phyloP scores from a whole-genome alignment of 2,888 invertebrate genomes.

The Agonopterix alstromeriana region DNA sequence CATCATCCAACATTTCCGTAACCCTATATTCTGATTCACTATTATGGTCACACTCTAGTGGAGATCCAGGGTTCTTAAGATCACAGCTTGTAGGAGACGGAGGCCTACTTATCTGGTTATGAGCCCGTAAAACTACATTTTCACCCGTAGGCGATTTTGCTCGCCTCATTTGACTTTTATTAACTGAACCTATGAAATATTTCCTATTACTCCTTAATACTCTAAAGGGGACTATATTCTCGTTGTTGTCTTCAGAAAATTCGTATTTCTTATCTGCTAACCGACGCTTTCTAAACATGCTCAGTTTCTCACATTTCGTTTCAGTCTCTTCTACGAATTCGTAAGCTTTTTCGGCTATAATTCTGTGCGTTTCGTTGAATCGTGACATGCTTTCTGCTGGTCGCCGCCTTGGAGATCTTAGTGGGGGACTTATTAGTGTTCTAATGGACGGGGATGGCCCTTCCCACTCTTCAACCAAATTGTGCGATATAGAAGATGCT shows the following conservation, averaged over 20 bases:
- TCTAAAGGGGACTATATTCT: slow-evolving; percentile 80
- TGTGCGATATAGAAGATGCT: slow-evolving; percentile 63
- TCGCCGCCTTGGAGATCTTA: slow-evolving; percentile 60
- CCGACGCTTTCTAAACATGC: slow-evolving; percentile 88
- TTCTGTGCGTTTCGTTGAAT: slow-evolving; percentile 71
- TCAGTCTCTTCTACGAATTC: slow-evolving; percentile 91
- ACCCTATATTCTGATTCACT: slow-evolving; percentile 70
- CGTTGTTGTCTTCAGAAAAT: slow-evolving; percentile 87
- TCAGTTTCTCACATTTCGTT: slow-evolving; percentile 89
- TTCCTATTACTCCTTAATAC: slow-evolving; percentile 76
- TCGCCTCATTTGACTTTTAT: slow-evolving; percentile 37
- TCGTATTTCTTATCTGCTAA: slow-evolving; percentile 95
- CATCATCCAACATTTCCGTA: slow-evolving; percentile 70
- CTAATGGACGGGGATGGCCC: slow-evolving; percentile 65
- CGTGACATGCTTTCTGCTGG: slow-evolving; percentile 72
- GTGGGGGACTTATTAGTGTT: slow-evolving; percentile 64
- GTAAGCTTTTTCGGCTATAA: slow-evolving; percentile 84
- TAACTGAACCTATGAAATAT: slow-evolving; percentile 59
- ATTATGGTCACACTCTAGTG: slow-evolving; percentile 52
- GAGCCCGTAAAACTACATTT: slow-evolving; percentile 60
- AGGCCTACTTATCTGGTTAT: slow-evolving; percentile 62
- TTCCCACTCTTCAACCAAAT: slow-evolving; percentile 73
- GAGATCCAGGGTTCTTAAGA: slow-evolving; percentile 36
- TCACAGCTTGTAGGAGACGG: slow-evolving; percentile 47
- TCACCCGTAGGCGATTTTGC: slow-evolving; percentile 65